Percentiles rank a stretch among this genome's conserved stretches.
Conservation (phyloP, 2,113 vertebrate genomes). For the Gymnorhina tibicen region DNA sequence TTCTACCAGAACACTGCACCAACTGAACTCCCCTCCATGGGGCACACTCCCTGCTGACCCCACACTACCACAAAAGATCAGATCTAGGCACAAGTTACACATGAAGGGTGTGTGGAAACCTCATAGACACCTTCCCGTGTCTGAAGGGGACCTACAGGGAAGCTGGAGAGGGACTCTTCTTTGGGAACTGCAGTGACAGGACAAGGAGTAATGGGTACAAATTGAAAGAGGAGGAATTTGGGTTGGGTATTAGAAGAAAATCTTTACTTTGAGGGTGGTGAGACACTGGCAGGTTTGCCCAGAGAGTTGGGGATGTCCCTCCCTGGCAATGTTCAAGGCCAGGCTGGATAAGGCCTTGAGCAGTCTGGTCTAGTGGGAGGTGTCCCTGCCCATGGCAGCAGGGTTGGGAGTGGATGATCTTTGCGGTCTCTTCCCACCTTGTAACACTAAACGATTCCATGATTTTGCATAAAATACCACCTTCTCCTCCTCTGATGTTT, state of each 20-base stretch:
- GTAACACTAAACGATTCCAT: neutral
- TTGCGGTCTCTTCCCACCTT: neutral
- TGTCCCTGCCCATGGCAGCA: too few species aligned
- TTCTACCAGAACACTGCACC: neutral
- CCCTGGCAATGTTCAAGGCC: neutral
- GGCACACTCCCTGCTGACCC: too few species aligned
- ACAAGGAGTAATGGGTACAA: neutral
- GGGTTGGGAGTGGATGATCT: neutral
- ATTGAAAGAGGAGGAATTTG: too few species aligned
- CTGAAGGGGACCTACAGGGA: neutral
- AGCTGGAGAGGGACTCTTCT: neutral
- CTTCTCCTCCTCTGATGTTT: neutral
- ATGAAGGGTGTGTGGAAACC: neutral
- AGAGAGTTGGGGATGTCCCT: too few species aligned
- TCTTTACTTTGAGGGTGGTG: neutral
- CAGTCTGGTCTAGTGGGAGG: neutral
- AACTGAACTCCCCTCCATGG: rapidly evolving
- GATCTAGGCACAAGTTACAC: rapidly evolving
- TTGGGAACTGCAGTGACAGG: neutral
- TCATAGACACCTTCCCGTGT: too few species aligned
- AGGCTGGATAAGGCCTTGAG: too few species aligned
- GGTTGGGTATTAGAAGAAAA: neutral
- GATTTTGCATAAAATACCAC: neutral
- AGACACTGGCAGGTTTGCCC: neutral
- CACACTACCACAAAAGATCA: neutral